phyloP scores from a whole-genome alignment of 2,113 vertebrate species.

The Colius striatus region DNA sequence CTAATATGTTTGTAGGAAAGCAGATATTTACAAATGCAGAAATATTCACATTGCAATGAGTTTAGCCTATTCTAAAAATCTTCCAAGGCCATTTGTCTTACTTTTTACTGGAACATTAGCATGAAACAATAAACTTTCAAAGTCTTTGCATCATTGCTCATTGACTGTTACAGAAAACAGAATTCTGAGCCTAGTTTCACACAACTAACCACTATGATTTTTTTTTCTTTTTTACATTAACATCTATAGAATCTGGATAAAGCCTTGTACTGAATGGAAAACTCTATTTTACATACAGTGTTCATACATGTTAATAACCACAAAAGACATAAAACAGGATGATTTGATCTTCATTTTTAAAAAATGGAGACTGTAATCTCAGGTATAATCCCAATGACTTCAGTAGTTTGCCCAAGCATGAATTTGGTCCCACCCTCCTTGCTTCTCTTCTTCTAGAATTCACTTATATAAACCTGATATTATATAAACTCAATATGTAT shows the following conservation, averaged over 20 bases:
- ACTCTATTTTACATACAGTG: neutral
- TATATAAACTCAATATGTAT: slow-evolving; percentile 19
- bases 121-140: neutral
- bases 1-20: neutral
- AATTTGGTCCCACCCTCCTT: neutral
- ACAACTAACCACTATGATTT: neutral
- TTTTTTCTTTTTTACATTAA: neutral
- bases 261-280: neutral
- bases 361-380: neutral
- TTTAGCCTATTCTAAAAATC: neutral
- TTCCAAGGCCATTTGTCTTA: neutral
- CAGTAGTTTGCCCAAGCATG: neutral
- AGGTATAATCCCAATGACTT: neutral
- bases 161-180: neutral
- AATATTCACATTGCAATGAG: neutral
- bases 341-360: neutral
- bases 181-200: neutral
- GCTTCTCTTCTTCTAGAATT: neutral
- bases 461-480: slow-evolving; percentile 26
- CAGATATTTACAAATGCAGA: neutral
- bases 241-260: neutral
- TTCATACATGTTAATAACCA: neutral
- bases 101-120: neutral
- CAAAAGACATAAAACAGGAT: neutral
- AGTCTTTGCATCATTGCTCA: neutral